Percentiles rank a stretch among this genome's conserved stretches.
Evolutionary conservation across 2,797 vertebrate species (phyloP).

Genomic region (Oryzias dopingdopingensis): DNA sequence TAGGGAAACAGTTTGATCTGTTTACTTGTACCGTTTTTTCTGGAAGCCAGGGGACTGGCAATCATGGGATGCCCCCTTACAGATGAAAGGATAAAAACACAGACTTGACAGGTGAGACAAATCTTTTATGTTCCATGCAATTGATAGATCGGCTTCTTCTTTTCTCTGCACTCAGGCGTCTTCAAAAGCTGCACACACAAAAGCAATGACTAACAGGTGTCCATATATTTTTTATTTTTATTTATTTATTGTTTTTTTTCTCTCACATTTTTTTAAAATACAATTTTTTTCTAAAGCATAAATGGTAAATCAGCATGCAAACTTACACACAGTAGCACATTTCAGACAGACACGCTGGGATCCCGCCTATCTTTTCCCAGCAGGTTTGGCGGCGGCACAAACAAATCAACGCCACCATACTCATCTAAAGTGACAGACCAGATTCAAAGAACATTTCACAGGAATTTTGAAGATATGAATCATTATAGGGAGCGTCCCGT

Average conservation of each 20-base stretch:
- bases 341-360: slow-evolving; percentile 8
- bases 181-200: neutral
- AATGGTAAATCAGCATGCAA: neutral
- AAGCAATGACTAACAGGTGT: neutral
- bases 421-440: slow-evolving; percentile 23
- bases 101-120: neutral
- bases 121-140: slow-evolving; percentile 2
- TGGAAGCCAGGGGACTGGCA: neutral
- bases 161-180: slow-evolving; percentile 5
- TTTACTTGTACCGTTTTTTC: neutral
- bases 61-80: slow-evolving; percentile 1
- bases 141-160: slow-evolving; percentile 1
- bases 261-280: neutral
- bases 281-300: slow-evolving; percentile 1
- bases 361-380: slow-evolving; percentile 34
- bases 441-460: slow-evolving; percentile 24
- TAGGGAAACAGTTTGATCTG: slow-evolving; percentile 7
- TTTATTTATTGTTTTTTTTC: too few species aligned
- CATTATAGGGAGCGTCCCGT: too few species aligned
- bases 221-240: neutral
- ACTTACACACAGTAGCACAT: neutral
- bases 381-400: slow-evolving; percentile 27
- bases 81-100: slow-evolving; percentile 11
- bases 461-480: slow-evolving; percentile 5
- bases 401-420: slow-evolving; percentile 12